Conservation (phyloP, 2,888 invertebrate genomes). For the Subacronicta megacephala region DNA sequence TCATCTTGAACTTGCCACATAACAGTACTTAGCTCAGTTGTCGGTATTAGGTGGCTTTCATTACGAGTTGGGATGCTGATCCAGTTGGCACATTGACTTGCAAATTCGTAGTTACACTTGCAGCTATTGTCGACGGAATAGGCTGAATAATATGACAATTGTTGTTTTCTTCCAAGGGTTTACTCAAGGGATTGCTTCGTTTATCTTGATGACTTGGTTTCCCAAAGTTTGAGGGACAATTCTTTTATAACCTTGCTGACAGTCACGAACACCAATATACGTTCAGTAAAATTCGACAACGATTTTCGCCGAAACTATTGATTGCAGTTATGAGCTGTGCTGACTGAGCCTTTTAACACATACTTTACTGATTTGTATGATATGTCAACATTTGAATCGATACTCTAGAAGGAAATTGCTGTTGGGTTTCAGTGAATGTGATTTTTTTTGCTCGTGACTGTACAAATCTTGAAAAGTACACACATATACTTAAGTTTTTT, state of each 20-base stretch:
- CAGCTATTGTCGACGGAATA: conserved; percentile 29
- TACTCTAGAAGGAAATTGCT: too few species aligned
- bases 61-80: conserved; percentile 32
- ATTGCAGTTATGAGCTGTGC: too few species aligned
- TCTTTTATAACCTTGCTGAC: conserved; percentile 33
- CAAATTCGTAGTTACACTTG: conserved; percentile 50
- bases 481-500: not conserved
- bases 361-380: too few species aligned
- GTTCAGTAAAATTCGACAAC: too few species aligned
- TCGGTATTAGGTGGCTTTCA: conserved; percentile 49
- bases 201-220: conserved; percentile 1
- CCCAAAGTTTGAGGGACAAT: conserved; percentile 23
- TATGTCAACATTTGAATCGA: too few species aligned
- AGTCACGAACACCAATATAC: too few species aligned
- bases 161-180: conserved; percentile 20
- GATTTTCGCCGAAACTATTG: too few species aligned
- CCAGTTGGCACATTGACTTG: conserved; percentile 53
- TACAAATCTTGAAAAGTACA: conserved; percentile 4
- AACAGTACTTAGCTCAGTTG: conserved; percentile 21
- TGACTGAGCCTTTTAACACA: too few species aligned
- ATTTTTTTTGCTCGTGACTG: too few species aligned
- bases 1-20: conserved; percentile 7
- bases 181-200: conserved; percentile 25
- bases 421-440: too few species aligned
- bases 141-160: conserved; percentile 36